Percentiles rank a stretch among this genome's conserved stretches.
These are phyloP conservation scores for Illadopsis cleaveri DNA, from an alignment of 2,113 vertebrate species.

Conservation along the genomic window DNA sequence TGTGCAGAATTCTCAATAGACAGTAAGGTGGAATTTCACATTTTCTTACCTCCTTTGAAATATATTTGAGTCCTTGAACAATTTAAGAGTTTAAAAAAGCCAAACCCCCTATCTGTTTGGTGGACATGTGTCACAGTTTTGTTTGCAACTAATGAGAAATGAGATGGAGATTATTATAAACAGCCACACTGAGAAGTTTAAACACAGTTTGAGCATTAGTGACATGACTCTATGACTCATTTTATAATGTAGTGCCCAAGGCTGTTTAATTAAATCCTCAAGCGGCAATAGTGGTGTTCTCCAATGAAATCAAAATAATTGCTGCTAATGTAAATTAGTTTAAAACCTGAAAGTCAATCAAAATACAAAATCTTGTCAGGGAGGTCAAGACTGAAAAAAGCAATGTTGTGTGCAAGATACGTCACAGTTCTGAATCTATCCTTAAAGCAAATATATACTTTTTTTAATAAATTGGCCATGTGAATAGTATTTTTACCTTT, in stretches of 20 bases:
- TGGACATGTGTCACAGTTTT: not conserved
- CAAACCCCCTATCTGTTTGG: not conserved
- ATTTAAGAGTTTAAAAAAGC: not conserved
- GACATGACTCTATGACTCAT: not conserved
- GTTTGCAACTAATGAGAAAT: not conserved
- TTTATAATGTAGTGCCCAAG: not conserved
- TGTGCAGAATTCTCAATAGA: not conserved
- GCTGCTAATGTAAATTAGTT: not conserved
- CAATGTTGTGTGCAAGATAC: not conserved
- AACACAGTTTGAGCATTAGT: not conserved
- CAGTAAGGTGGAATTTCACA: not conserved
- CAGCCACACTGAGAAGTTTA: not conserved
- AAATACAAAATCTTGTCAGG: not conserved
- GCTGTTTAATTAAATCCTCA: not conserved
- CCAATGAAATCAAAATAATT: not conserved
- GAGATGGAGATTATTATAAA: not conserved
- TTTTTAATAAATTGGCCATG: no score
- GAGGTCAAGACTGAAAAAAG: not conserved
- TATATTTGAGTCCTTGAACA: not conserved
- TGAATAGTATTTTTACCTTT: not conserved
- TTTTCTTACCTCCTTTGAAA: not conserved
- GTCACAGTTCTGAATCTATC: not conserved
- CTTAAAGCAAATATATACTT: not conserved
- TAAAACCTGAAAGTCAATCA: not conserved
- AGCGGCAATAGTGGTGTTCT: rapidly evolving